Conservation (phyloP, 2,888 invertebrate genomes). For the Drosophila lacicola region DNA sequence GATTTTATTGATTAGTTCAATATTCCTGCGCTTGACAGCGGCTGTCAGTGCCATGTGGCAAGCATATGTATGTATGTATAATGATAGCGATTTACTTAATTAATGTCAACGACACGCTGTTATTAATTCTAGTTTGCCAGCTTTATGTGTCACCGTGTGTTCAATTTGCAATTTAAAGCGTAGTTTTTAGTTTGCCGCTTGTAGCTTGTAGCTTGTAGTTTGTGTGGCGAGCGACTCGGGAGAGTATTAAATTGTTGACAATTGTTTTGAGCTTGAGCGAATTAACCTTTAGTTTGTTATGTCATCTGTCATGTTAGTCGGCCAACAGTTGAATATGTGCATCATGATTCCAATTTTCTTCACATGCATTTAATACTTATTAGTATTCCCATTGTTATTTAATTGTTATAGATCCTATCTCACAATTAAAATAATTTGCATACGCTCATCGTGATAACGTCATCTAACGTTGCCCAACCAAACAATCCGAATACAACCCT, state of each 20-base stretch:
- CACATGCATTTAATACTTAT: background rate
- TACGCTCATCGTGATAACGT: conserved; percentile 15
- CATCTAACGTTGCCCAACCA: conserved; percentile 9
- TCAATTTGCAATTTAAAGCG: conserved; percentile 65
- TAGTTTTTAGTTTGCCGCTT: conserved; percentile 27
- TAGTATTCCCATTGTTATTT: conserved; percentile 11
- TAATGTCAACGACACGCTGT: conserved; percentile 69
- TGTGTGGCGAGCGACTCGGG: conserved; percentile 17
- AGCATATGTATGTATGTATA: background rate
- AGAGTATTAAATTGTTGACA: conserved; percentile 74
- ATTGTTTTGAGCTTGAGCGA: conserved; percentile 78
- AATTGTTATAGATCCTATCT: conserved; percentile 18
- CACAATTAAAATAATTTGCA: conserved; percentile 17
- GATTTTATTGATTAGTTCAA: conserved; percentile 82
- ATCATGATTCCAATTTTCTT: conserved; percentile 26
- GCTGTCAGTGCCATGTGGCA: conserved; percentile 26
- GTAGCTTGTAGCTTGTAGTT: background rate
- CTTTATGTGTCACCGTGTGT: conserved; percentile 51
- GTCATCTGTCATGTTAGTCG: conserved; percentile 57
- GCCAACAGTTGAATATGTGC: conserved; percentile 22
- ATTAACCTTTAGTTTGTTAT: conserved; percentile 76
- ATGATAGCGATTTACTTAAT: conserved; percentile 69
- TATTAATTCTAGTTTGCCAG: conserved; percentile 57
- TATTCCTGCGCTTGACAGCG: conserved; percentile 28
- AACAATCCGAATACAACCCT: conserved; percentile 5